Evolutionary conservation across 1,140 invertebrate species (phyloP).

Genomic region (Dinoponera quadriceps): DNA sequence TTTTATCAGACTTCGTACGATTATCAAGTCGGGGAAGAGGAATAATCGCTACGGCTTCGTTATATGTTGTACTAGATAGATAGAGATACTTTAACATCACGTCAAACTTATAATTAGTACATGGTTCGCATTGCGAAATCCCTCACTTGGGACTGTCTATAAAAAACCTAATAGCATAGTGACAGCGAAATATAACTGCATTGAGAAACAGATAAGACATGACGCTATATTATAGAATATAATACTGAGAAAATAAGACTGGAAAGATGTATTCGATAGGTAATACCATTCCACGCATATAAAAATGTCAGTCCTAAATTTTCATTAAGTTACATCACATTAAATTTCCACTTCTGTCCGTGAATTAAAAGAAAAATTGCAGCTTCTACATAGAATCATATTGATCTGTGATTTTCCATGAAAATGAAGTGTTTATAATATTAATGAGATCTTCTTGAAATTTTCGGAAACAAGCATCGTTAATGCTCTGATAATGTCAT

Average conservation of each 20-base stretch:
- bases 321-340: constrained; percentile 1
- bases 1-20: background rate
- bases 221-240: too few species aligned
- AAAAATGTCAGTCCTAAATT: background rate
- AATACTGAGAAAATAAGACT: too few species aligned
- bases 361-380: too few species aligned
- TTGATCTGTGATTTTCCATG: too few species aligned
- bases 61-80: constrained; percentile 46
- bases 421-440: too few species aligned
- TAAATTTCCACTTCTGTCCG: too few species aligned
- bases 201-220: constrained; percentile 23
- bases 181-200: constrained; percentile 20
- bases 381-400: too few species aligned
- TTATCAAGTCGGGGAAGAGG: constrained; percentile 21
- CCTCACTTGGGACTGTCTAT: constrained; percentile 68
- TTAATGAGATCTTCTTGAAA: constrained; percentile 6
- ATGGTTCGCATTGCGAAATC: constrained; percentile 76
- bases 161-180: constrained; percentile 67
- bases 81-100: constrained; percentile 56
- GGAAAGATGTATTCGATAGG: too few species aligned
- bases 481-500: constrained; percentile 12
- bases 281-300: too few species aligned
- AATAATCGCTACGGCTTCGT: constrained; percentile 43
- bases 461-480: constrained; percentile 14
- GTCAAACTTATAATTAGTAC: constrained; percentile 80